A percentile compares a stretch with the other conserved stretches of the same genome.
phyloP scores from a whole-genome alignment of 2,888 invertebrate species.

The Gari tellinella region DNA sequence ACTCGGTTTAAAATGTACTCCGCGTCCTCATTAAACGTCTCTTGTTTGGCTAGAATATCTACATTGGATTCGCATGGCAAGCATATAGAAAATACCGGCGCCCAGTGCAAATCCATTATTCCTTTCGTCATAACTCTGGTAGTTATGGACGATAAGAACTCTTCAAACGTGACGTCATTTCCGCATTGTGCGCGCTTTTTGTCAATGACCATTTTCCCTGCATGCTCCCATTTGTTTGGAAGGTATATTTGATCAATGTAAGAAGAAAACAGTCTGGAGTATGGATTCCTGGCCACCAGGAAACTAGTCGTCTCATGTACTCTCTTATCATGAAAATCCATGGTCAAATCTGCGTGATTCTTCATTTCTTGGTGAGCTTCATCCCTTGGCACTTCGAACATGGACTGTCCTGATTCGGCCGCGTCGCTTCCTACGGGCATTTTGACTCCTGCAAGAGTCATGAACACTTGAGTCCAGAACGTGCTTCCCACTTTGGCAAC shows the following conservation, averaged over 20 bases:
- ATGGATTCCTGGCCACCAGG: constrained; percentile 51
- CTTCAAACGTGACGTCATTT: constrained; percentile 45
- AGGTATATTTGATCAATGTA: constrained; percentile 54
- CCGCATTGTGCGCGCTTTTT: constrained; percentile 21
- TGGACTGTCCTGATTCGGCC: background rate
- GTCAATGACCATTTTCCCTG: constrained; percentile 21
- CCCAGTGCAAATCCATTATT: constrained; percentile 42
- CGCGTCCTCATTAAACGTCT: constrained; percentile 50
- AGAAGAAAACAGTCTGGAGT: constrained; percentile 48
- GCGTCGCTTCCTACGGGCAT: background rate
- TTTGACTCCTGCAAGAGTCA: constrained; percentile 34
- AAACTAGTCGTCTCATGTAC: constrained; percentile 37
- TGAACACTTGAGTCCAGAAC: constrained; percentile 54
- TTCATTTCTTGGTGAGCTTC: constrained; percentile 39
- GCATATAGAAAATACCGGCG: constrained; percentile 52
- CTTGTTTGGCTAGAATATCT: constrained; percentile 47
- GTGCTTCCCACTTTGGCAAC: constrained; percentile 57
- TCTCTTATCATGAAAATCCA: constrained; percentile 24
- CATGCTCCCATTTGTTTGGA: constrained; percentile 49
- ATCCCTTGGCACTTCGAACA: constrained; percentile 42
- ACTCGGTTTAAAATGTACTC: constrained; percentile 46
- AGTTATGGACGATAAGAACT: constrained; percentile 29
- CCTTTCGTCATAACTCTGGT: background rate
- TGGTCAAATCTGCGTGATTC: constrained; percentile 19
- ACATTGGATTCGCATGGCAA: constrained; percentile 35